A percentile compares a stretch with the other conserved stretches of the same genome.
These are phyloP conservation scores for Metridium senile DNA, from an alignment of 92 coral and sea anemone genomes.

Conservation along the genomic window DNA sequence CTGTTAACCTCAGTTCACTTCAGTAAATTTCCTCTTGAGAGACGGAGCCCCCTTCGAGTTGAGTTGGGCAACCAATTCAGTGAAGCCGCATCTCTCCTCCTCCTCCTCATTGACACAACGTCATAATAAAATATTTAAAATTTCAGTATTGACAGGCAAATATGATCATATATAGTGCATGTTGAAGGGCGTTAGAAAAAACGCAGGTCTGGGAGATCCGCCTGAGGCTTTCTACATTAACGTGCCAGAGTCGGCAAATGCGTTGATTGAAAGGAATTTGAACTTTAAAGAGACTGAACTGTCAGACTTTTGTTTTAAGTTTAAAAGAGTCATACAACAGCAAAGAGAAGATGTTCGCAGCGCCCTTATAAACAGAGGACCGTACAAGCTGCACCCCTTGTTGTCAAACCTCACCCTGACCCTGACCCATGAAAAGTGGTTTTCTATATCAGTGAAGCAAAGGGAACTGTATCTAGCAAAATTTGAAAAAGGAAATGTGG, in stretches of 20 bases:
- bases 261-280: constrained; percentile 36
- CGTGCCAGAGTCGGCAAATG: constrained; percentile 62
- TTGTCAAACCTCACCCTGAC: too few species aligned
- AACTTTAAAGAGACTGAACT: constrained; percentile 34
- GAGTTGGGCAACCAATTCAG: too few species aligned
- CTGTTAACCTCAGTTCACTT: too few species aligned
- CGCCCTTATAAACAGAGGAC: too few species aligned
- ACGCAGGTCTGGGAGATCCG: constrained; percentile 52
- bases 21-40: too few species aligned
- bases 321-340: background rate
- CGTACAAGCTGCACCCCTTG: too few species aligned
- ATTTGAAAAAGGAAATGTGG: background rate
- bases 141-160: constrained; percentile 14
- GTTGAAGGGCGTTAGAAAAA: constrained; percentile 5
- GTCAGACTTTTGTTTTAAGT: constrained; percentile 4
- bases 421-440: background rate
- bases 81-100: too few species aligned
- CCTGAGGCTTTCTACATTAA: constrained; percentile 54
- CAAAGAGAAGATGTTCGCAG: background rate
- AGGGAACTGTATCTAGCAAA: background rate
- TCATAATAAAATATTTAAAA: too few species aligned
- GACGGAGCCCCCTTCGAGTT: too few species aligned
- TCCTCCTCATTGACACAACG: too few species aligned
- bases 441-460: background rate
- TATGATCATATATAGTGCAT: constrained; percentile 4